Base-by-base conservation (phyloP, 2,888 invertebrate genomes). In the Cyaniris semiargus region DNA sequence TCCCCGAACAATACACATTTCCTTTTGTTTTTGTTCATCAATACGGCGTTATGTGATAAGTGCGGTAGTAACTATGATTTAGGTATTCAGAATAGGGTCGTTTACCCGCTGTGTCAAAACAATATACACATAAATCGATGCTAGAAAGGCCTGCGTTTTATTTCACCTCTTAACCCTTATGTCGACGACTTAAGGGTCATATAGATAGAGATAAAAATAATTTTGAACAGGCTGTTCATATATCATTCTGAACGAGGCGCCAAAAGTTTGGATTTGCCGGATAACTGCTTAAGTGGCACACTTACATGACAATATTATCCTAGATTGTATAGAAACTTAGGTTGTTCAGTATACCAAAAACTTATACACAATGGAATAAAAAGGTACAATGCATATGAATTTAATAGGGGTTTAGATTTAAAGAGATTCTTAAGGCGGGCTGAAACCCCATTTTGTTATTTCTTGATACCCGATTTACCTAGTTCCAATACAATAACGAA, bases 71-170 rank as follows among this genome's bases (percentile, higher is more conserved):
- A 27, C 27, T 66, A 66, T 66, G 66, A 66, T 31, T 66, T 66
- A 66, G 66, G 27, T 66, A 18, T 66, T 6, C 21, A 13, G 27
- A 66, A 66, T 27, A 27, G 15, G 23, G 66, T 66, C 27, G 27
- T 66, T 66, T 31, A 15, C 27, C 66, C 27, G 1, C 60, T 60
- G 27, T 66, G 66, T 66, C 66, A 66, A 27, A 31, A 66, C 66
- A 66, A 66, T 66, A 31, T 27, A 66, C 27, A 13, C 66, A 66
- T 66, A 31, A 66, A 66, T 66, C 66, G 66, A 66, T 23, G 60
- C 21, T 60, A 58, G 58, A 53, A 53, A 18, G 8, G 58, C 58
- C 58, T 58, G 58, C 21, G n/a, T 58, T n/a, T 58, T 58, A 21
- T 58, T 58, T 58, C 44, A 58, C 58, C 53, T 53, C 53, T 53